Evolutionary conservation across 1,140 invertebrate genomes (phyloP), one percentile per base, ranked within the genome.

Genomic region (Drosophila nigrodunni): DNA sequence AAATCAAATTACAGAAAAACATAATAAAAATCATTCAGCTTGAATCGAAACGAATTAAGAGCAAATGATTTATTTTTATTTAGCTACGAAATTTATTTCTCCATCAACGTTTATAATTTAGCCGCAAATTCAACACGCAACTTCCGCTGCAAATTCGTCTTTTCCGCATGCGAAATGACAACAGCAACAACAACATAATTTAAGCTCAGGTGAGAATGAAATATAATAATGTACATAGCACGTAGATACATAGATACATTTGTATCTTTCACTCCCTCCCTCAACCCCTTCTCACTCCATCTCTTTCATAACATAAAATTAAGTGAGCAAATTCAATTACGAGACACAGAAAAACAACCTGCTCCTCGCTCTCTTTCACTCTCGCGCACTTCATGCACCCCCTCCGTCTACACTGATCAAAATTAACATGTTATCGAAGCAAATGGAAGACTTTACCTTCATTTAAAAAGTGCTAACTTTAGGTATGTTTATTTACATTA

Each of bases 81-180:
- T 35, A 46, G 37, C 21, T 44, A 13, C 11, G 1, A 34, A 21
- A n/a, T 52, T 44, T 70, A 44, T 50, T 47, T 59, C n/a, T 60
- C 39, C 60, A 35, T 25, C 35, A 11, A 35, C 52, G 57, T 41
- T 54, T 55, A 44, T 55, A 30, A 52, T 62, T 55, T 41, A 34
- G 43, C 41, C 21, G 57, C 39, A 59, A 39, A 39, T 10, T 13
- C 43, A 81, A 88, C 83, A 87, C 83, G 73, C 80, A 87, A 88
- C 80, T 88, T 87, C 83, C 83, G 83, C 67, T 80, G 80, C 80
- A 87, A 87, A 88, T 88, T 87, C 70, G 76, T 83, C 77, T 83
- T 88, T 87, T 87, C 82, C 82, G 83, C 78, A 81, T 64, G 50
- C 50, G 52, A 75, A 61, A 35, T 58, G 9, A 34, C 4, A 57